Conservation (phyloP, 2,113 vertebrate species). For the Dromas ardeola region DNA sequence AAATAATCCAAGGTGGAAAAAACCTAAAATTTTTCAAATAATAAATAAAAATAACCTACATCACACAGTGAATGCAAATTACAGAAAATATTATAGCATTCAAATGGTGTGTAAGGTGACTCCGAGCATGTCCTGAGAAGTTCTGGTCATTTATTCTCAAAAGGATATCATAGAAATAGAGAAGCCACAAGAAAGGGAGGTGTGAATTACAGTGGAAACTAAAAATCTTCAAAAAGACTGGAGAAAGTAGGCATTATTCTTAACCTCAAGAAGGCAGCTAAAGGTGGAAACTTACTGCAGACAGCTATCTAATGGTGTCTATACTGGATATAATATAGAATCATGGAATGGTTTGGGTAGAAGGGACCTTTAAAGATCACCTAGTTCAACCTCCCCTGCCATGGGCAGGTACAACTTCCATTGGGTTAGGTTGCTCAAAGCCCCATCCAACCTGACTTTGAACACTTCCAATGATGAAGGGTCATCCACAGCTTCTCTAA, state of each 20-base stretch:
- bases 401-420: neutral
- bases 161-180: neutral
- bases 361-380: neutral
- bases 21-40: neutral
- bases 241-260: neutral
- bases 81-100: neutral
- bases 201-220: neutral
- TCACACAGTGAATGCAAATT: neutral
- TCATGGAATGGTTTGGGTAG: neutral
- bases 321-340: neutral
- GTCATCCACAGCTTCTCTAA: neutral
- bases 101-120: neutral
- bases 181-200: neutral
- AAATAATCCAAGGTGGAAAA: neutral
- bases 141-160: neutral
- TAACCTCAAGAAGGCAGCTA: neutral
- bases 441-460: neutral
- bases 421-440: neutral
- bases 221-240: neutral
- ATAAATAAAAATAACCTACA: neutral
- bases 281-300: neutral
- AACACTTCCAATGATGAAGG: neutral
- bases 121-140: neutral
- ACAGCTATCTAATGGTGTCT: neutral
- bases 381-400: neutral